phyloP scores from a whole-genome alignment of 1,140 invertebrate species.

The Plodia interpunctella region DNA sequence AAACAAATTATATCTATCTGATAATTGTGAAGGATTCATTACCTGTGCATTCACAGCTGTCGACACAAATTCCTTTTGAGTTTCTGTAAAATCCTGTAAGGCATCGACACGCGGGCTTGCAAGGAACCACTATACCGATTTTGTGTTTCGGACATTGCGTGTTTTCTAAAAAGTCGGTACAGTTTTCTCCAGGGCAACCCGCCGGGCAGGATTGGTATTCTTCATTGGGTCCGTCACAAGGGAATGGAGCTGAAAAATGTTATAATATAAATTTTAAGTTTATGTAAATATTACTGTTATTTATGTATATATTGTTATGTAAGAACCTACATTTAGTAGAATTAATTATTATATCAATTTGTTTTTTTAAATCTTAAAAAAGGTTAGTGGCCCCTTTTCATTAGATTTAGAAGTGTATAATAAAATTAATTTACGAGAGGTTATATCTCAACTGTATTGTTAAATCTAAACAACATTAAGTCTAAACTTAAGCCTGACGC shows the following conservation, averaged over 20 bases:
- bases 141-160: constrained; percentile 13
- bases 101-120: constrained; percentile 18
- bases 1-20: background rate
- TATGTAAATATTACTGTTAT: no score
- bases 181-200: constrained; percentile 19
- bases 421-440: no score
- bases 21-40: background rate
- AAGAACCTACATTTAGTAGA: no score
- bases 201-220: constrained; percentile 15
- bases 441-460: no score
- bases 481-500: no score
- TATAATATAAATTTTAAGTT: background rate
- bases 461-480: no score
- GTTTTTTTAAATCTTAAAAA: no score
- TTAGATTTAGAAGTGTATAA: no score
- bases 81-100: constrained; percentile 21
- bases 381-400: no score
- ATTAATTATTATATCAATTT: no score
- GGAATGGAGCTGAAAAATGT: constrained; percentile 21
- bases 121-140: constrained; percentile 20
- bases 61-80: constrained; percentile 8
- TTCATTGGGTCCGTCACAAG: constrained; percentile 19
- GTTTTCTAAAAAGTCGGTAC: constrained; percentile 19
- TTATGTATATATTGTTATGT: no score
- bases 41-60: background rate